Evolutionary conservation across 2,888 invertebrate species (phyloP).

Genomic region (Chesias legatella): DNA sequence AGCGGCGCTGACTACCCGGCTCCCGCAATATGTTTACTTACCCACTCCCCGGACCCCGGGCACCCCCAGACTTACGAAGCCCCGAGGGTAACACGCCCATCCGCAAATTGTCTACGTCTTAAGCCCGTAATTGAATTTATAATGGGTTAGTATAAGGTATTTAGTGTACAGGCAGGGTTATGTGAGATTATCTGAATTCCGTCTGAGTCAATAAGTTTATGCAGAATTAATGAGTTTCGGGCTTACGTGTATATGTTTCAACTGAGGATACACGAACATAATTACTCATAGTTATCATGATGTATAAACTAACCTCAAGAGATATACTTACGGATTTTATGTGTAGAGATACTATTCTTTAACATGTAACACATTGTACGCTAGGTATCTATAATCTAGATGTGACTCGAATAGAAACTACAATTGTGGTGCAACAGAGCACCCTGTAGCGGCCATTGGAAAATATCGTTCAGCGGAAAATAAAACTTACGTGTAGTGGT

Average conservation of each 20-base stretch:
- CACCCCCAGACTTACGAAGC: constrained; percentile 22
- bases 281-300: no score
- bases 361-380: no score
- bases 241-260: constrained; percentile 7
- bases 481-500: no score
- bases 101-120: constrained; percentile 68
- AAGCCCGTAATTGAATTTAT: constrained; percentile 75
- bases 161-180: constrained; percentile 53
- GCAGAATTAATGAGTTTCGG: constrained; percentile 20
- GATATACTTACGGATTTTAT: no score
- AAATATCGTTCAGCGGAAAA: no score
- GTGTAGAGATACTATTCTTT: no score
- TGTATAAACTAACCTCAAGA: no score
- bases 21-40: constrained; percentile 66
- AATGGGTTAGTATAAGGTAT: constrained; percentile 73
- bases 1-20: constrained; percentile 34
- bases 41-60: constrained; percentile 19
- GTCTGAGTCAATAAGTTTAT: constrained; percentile 20
- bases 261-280: not conserved
- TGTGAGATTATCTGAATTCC: constrained; percentile 26
- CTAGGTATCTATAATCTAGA: no score
- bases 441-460: no score
- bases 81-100: constrained; percentile 32
- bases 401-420: no score
- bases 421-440: no score